Conservation (phyloP, 2,888 invertebrate genomes). For the Ophion costatus region DNA sequence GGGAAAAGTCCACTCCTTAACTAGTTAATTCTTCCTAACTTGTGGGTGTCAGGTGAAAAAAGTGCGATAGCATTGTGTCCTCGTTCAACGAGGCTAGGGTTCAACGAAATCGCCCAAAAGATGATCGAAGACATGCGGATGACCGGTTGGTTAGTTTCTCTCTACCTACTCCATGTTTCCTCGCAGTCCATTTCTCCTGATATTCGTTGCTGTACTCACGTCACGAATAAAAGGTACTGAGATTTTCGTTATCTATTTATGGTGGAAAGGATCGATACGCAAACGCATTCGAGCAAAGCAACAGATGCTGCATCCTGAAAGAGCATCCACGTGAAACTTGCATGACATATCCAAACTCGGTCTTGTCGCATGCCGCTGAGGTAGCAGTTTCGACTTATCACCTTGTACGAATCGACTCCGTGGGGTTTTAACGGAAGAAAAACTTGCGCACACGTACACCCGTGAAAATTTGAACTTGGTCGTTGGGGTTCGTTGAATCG, state of each 20-base stretch:
- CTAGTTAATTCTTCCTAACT: conserved; percentile 49
- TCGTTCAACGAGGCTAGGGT: conserved; percentile 2
- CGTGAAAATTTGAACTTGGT: background rate
- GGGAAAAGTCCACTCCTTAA: conserved; percentile 38
- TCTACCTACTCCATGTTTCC: background rate
- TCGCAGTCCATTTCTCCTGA: background rate
- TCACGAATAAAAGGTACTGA: background rate
- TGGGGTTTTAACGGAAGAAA: background rate
- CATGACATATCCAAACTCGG: conserved; percentile 10
- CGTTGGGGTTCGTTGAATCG: background rate
- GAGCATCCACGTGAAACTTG: conserved; percentile 18
- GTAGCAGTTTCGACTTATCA: background rate
- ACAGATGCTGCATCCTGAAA: background rate
- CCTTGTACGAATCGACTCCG: background rate
- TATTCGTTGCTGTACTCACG: background rate
- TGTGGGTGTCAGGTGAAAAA: conserved; percentile 13
- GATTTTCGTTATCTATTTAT: conserved; percentile 18
- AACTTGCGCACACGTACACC: background rate
- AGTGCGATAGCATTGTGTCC: conserved; percentile 7
- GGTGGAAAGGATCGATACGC: background rate
- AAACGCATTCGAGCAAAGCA: background rate
- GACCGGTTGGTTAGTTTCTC: background rate
- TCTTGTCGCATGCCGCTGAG: background rate
- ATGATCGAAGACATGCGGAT: background rate
- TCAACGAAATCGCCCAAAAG: background rate